These are phyloP conservation scores for Mormyrus lacerda DNA, from an alignment of 2,113 vertebrate species.

Conservation along the genomic window DNA sequence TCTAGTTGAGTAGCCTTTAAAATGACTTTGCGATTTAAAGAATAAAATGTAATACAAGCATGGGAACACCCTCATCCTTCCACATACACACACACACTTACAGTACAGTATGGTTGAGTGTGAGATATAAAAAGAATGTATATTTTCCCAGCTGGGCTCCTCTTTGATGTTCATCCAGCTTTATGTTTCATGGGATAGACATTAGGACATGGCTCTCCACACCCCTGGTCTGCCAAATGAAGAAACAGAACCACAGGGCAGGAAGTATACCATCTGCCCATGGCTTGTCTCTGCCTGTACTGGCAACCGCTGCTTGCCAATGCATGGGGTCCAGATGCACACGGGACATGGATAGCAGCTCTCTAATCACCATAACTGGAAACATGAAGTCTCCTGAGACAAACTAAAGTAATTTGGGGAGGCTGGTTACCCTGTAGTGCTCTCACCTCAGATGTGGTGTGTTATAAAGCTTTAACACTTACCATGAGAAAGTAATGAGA, in stretches of 20 bases:
- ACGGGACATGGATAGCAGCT: not conserved
- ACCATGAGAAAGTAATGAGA: not conserved
- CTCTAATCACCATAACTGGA: slow-evolving; percentile 5
- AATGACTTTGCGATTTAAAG: not conserved
- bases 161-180: slow-evolving; percentile 4
- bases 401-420: not conserved
- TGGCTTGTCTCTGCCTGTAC: not conserved
- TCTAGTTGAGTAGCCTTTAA: not conserved
- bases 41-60: not conserved
- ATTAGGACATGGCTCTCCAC: not conserved
- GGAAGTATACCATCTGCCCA: slow-evolving; percentile 3
- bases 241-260: slow-evolving; percentile 1
- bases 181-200: not conserved
- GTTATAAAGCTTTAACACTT: not conserved
- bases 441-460: not conserved
- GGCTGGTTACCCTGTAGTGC: not conserved
- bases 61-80: not conserved
- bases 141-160: not conserved
- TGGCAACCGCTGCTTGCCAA: not conserved
- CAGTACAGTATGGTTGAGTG: not conserved
- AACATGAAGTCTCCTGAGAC: not conserved
- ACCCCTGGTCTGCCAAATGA: not conserved
- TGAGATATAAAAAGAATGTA: not conserved
- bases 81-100: not conserved
- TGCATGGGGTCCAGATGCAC: not conserved